phyloP scores from a whole-genome alignment of 2,888 invertebrate species.

The Branchellion lobata region DNA sequence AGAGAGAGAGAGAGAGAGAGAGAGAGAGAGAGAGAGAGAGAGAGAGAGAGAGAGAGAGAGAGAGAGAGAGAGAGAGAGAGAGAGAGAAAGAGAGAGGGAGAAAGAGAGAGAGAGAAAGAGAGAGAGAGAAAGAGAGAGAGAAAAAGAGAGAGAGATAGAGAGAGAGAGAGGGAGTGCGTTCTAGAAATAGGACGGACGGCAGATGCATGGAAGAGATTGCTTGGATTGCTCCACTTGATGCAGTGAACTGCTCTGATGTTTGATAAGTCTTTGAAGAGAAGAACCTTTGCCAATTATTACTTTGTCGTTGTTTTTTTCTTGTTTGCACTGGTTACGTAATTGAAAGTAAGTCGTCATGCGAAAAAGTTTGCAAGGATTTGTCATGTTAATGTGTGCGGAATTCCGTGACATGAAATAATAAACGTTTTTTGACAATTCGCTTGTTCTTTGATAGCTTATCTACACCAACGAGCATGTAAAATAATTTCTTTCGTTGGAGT shows the following conservation, averaged over 20 bases:
- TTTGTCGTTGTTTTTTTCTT: not conserved
- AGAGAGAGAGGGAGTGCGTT: not conserved
- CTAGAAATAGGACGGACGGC: not conserved
- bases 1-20: constrained; percentile 1
- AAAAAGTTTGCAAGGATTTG: too few species aligned
- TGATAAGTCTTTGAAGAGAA: not conserved
- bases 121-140: not conserved
- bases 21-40: not conserved
- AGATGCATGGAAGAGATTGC: not conserved
- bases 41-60: constrained; percentile 7
- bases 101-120: constrained; percentile 6
- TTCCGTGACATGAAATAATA: too few species aligned
- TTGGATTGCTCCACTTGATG: not conserved
- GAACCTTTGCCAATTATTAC: not conserved
- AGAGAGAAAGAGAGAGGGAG: not conserved
- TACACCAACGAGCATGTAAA: too few species aligned
- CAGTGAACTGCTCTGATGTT: not conserved
- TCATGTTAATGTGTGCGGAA: too few species aligned
- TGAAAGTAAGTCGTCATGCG: too few species aligned
- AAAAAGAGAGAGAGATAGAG: not conserved
- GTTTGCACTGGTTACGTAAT: too few species aligned
- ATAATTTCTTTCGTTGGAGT: too few species aligned
- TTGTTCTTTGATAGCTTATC: too few species aligned
- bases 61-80: constrained; percentile 17
- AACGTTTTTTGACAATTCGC: too few species aligned